Evolutionary conservation across 2,113 vertebrate genomes (phyloP).

Genomic region (Sphyrna mokarran): DNA sequence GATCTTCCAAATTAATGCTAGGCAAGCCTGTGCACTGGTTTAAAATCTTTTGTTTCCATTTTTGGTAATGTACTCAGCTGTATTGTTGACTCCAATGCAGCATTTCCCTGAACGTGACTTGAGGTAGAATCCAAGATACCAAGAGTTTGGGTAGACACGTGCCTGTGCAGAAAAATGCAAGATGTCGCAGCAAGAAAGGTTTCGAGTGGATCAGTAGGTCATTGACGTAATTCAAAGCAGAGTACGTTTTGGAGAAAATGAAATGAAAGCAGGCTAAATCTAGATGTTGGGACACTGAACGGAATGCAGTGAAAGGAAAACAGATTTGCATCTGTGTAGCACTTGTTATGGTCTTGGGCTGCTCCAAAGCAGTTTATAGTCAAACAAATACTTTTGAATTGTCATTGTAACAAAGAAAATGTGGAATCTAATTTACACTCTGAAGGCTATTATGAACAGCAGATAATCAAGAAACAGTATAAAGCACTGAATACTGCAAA

Average conservation of each 20-base stretch:
- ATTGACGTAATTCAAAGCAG: neutral
- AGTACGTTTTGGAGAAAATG: neutral
- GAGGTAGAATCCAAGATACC: neutral
- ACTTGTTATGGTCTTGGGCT: neutral
- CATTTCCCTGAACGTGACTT: neutral
- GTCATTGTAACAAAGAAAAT: neutral
- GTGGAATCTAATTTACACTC: neutral
- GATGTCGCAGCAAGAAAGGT: neutral
- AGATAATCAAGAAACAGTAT: neutral
- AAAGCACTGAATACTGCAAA: no score
- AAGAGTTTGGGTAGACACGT: neutral
- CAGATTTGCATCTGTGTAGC: neutral
- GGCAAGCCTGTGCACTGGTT: neutral
- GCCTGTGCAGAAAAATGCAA: neutral
- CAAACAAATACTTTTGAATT: neutral
- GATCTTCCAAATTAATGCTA: neutral
- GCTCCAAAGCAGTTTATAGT: neutral
- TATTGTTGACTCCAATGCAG: neutral
- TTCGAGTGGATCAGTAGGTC: neutral
- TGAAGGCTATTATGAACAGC: neutral
- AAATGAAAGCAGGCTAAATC: neutral
- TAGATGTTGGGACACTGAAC: no score
- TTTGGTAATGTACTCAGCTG: neutral
- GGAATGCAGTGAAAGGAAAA: neutral
- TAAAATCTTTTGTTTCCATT: neutral